Evolutionary conservation across 1,140 invertebrate species (phyloP).

Genomic region (Drosophila saltans): DNA sequence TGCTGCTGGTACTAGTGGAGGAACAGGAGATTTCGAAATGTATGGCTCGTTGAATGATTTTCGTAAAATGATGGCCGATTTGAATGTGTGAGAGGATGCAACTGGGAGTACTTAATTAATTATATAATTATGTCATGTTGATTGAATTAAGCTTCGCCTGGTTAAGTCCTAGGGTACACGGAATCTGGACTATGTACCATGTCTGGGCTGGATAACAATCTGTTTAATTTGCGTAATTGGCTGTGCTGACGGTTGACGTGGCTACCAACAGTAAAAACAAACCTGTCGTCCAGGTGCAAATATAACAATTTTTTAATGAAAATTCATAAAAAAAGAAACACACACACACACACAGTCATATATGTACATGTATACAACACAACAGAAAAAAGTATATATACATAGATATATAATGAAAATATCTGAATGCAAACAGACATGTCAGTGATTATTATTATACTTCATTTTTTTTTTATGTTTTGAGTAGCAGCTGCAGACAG

Average conservation of each 20-base stretch:
- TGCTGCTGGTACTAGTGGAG: neutral
- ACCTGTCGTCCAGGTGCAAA: slow-evolving; percentile 34
- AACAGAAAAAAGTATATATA: slow-evolving; percentile 13
- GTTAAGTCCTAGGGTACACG: slow-evolving; percentile 20
- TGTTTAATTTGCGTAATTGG: slow-evolving; percentile 81
- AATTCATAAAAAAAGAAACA: slow-evolving; percentile 57
- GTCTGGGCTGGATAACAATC: slow-evolving; percentile 76
- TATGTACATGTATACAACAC: slow-evolving; percentile 3
- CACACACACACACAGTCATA: slow-evolving; percentile 15
- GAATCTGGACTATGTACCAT: slow-evolving; percentile 8
- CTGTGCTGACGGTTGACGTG: slow-evolving; percentile 72
- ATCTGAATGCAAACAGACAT: slow-evolving; percentile 23
- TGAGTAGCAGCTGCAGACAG: slow-evolving; percentile 22
- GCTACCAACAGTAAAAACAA: slow-evolving; percentile 45
- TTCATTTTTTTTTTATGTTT: slow-evolving; percentile 12
- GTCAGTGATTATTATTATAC: slow-evolving; percentile 37
- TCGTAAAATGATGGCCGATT: slow-evolving; percentile 92
- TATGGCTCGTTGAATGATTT: slow-evolving; percentile 92
- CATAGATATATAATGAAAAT: slow-evolving; percentile 19
- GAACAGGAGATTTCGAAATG: slow-evolving; percentile 86
- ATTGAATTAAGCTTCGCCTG: slow-evolving; percentile 65
- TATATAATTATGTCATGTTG: slow-evolving; percentile 76
- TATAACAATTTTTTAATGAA: slow-evolving; percentile 50
- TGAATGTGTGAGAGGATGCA: slow-evolving; percentile 85
- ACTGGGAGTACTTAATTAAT: slow-evolving; percentile 72